Evolutionary conservation across 2,113 vertebrate species (phyloP), one percentile per base, ranked within the genome.

Genomic region (Scytalopus superciliaris): DNA sequence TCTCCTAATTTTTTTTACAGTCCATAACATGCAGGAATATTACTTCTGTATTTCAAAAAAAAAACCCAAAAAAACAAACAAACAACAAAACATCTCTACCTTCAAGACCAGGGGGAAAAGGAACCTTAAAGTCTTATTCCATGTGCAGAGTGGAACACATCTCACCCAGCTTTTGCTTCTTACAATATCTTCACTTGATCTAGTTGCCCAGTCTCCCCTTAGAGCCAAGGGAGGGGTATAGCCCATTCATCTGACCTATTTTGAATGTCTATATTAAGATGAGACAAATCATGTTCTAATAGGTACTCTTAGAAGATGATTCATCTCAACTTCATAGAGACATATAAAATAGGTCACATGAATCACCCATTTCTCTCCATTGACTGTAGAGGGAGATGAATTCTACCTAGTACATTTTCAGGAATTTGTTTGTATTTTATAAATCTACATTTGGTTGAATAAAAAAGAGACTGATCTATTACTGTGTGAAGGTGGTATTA

Each of bases 231-330:
- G 12, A 85, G 15, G 7, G 28, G 45, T 93, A 70, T 5, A 84
- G 45, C 59, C 45, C 19, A 4, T 74, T 85, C n/a, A 55, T 83
- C 42, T 90, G 76, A 86, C 49, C 79, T 84, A 44, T 84, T 93
- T 87, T 59, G 91, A 81, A 87, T 84, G 47, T 63, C 79, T 84
- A 16, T 70, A 69, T 93, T 86, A 70, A 88, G 83, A 77, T 35
- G 50, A 90, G 73, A 85, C n/a, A 92, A 93, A 80, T 83, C n/a
- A 85, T 49, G 33, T 90, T 27, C 90, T 94, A 84, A 84, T 64
- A 89, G 63, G 47, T 67, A 63, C 85, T 90, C 94, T 49, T 39
- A 93, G 86, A 74, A 86, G 80, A 81, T 69, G 1, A 74, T 88
- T 95, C 42, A 77, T 70, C 59, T 90, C 83, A 59, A 24, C 62